Evolutionary conservation across 2,797 vertebrate species (phyloP), one percentile per base, ranked within the genome.

Genomic region (Ctenopoma kingsleyae): DNA sequence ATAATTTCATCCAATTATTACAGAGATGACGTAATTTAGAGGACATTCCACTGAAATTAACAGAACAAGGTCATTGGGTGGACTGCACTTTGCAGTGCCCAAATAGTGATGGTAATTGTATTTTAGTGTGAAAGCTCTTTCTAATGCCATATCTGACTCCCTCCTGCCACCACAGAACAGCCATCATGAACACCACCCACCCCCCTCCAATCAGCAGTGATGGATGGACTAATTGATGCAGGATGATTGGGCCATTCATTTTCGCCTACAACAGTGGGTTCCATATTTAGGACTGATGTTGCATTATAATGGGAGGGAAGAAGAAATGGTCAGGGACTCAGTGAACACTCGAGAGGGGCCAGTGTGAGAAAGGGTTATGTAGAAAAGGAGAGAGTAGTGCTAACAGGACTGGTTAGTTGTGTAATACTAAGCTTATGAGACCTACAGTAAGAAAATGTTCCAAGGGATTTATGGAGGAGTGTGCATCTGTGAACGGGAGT

Each of bases 191-290:
- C 71, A 58, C 41, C 23, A 6, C 71, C 27, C 43, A 44, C 20
- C 50, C 58, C 52, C 66, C 76, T 77, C 89, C 87, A 87, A 91
- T 89, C 90, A 88, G 65, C 68, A 74, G 57, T 93, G 93, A 94
- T 94, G 91, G 92, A 95, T 94, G 90, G 88, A 90, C 88, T 94
- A 93, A 94, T 94, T 94, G 93, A 93, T 93, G 82, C 76, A 66
- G 88, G 90, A 90, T 90, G 89, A 94, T 90, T 75, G 80, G 91
- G 70, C 87, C 89, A 91, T 94, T 93, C 84, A 90, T 93, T 93
- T 91, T 76, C 71, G 78, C 80, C 78, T 85, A 85, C 84, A 91
- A 87, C 80, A 78, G 75, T 84, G 78, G 80, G 50, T 80, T 86
- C 91, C 90, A 90, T 91, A 92, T 94, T 91, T 89, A 87, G 86